Evolutionary conservation across 2,888 invertebrate genomes (phyloP), one percentile per base, ranked within the genome.

Genomic region (Camptogramma bilineatum): DNA sequence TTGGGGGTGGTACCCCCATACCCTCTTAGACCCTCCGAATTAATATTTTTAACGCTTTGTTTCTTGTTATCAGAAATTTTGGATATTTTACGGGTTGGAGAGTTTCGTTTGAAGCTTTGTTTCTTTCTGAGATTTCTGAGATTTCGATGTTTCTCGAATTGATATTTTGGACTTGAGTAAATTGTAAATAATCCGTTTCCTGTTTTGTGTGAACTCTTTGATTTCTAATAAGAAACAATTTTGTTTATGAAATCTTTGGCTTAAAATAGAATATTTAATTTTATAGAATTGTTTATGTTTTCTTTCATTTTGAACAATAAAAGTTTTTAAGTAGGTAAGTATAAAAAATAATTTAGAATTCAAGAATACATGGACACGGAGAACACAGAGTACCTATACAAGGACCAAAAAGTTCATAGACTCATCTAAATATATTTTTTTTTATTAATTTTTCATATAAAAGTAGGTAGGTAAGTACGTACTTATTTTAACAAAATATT

Each of bases 21-120:
- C 71, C 73, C 75, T 74, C 78, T 66, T 54, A 58, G 62, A 62
- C 62, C 65, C 74, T 68, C 70, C 67, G 81, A 84, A 84, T 85
- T 83, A 84, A 84, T 86, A 87, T 87, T 89, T 88, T 88, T 89
- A 78, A 78, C 81, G 74, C 69, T 80, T 79, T 79, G 73, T 81
- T 81, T 82, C 82, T 84, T 82, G 83, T 74, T 83, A 86, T 82
- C 81, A 76, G 75, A 75, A 78, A 79, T 80, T 79, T 79, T 73
- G 66, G 73, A 72, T 74, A 75, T 77, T 71, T 64, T 50, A 57
- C 60, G 60, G 58, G 50, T 51, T 56, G 46, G 18, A 56, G 44
- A n/a, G n/a, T n/a, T 53, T 42, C 52, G 63, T 71, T 68, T 69
- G 64, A 68, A 62, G 64, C 60, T 70, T 69, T 69, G 70, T 72